phyloP scores from a whole-genome alignment of 64 coral and sea anemone genomes.

The Cladopsammia gracilis region DNA sequence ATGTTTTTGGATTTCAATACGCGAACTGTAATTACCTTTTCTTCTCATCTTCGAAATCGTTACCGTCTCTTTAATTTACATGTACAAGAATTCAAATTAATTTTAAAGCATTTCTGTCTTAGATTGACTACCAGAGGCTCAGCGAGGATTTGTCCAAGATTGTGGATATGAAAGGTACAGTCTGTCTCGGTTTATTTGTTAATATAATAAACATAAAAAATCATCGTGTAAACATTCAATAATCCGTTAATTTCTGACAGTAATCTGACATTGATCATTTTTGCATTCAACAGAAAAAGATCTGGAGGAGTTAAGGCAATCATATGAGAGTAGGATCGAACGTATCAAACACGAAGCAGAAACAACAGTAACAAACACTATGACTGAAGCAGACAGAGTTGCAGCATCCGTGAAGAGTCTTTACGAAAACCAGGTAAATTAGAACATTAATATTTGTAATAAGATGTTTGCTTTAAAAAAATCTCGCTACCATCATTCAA shows the following conservation, averaged over 20 bases:
- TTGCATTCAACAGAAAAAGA: constrained; percentile 68
- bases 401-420: constrained; percentile 66
- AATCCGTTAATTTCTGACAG: too few species aligned
- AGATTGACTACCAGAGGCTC: constrained; percentile 97
- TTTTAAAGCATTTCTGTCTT: neutral
- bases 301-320: constrained; percentile 76
- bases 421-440: constrained; percentile 72
- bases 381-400: constrained; percentile 64
- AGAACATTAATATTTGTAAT: neutral
- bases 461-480: neutral
- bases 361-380: constrained; percentile 20
- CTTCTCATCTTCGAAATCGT: too few species aligned
- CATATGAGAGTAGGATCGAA: constrained; percentile 70
- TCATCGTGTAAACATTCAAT: too few species aligned
- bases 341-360: constrained; percentile 76
- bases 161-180: constrained; percentile 84
- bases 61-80: too few species aligned
- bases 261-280: neutral
- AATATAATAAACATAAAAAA: too few species aligned
- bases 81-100: too few species aligned
- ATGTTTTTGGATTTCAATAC: too few species aligned
- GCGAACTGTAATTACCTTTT: too few species aligned
- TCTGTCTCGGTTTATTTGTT: neutral
- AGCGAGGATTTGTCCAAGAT: constrained; percentile 96
- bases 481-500: neutral